Evolutionary conservation across 2,888 invertebrate species (phyloP), one percentile per base, ranked within the genome.

Genomic region (Nomada ruficornis): DNA sequence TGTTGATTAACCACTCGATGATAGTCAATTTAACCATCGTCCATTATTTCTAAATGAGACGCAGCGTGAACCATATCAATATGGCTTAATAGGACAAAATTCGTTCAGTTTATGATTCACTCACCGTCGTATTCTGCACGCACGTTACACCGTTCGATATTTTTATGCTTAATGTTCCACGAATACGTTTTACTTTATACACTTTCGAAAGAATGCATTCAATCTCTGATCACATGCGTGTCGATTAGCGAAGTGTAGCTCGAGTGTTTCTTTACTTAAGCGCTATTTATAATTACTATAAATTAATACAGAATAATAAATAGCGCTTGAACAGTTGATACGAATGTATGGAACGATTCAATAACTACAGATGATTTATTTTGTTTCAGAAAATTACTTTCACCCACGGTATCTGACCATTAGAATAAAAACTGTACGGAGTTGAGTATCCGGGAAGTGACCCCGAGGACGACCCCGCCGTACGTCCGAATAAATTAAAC

Each of bases 381-480:
- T 20, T 80, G 50, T 59, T 76, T 74, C 74, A 86, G 76, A 55
- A 55, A 71, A 63, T 20, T 36, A 18, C 67, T 20, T 10, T 54
- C 36, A 13, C 20, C 36, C 50, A 52, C 52, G 50, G 52, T 64
- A 54, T 26, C 52, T 62, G 50, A 64, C 70, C 68, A 82, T 85
- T 82, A 77, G 69, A 85, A 87, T 87, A 88, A 84, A 77, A 50
- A 59, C 29, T 26, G 62, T 47, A 55, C 52, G 63, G 70, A 63
- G 60, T 76, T 52, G 69, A 74, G 84, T 88, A 89, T 91, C 91
- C 91, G 90, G 91, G 91, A 91, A 91, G 90, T 91, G 91, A 91
- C 91, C 91, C 85, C 89, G 69, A 79, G 74, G 86, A 90, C 87
- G 36, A 36, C 88, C 15, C 69, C 29, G 71, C 63, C 59, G 57